Evolutionary conservation across 1,140 invertebrate genomes (phyloP).

Genomic region (Hylaeus anthracinus): DNA sequence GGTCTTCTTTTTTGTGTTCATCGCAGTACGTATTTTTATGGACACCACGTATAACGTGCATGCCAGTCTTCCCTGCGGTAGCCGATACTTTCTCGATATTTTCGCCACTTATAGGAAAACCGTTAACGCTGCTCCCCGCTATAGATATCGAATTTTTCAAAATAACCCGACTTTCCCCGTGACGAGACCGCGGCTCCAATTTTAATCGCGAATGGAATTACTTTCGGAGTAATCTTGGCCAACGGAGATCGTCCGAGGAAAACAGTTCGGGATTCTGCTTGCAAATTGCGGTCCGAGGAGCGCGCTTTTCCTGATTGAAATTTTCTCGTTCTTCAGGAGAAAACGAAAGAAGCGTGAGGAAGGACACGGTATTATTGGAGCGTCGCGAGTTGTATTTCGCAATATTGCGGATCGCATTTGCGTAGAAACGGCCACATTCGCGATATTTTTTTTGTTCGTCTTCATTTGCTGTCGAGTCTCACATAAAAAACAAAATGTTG

Average conservation of each 20-base stretch:
- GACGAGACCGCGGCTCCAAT: background rate
- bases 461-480: background rate
- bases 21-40: background rate
- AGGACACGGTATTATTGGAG: background rate
- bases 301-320: slow-evolving; percentile 8
- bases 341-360: background rate
- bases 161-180: background rate
- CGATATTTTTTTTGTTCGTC: slow-evolving; percentile 1
- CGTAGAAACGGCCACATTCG: slow-evolving; percentile 3
- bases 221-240: slow-evolving; percentile 7
- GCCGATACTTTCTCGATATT: slow-evolving; percentile 22
- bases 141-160: slow-evolving; percentile 33
- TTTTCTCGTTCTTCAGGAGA: background rate
- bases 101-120: slow-evolving; percentile 33
- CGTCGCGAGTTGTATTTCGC: slow-evolving; percentile 10
- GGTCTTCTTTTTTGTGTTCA: no score
- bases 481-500: no score
- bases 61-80: background rate
- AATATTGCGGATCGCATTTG: slow-evolving; percentile 17
- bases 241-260: background rate
- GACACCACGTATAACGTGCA: background rate
- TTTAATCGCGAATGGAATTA: slow-evolving; percentile 35
- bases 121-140: background rate
- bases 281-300: slow-evolving; percentile 8
- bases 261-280: background rate